Percentiles rank a stretch among this genome's conserved stretches.
Evolutionary conservation across 2,888 invertebrate species (phyloP).

Genomic region (Drosophila fungiperda): DNA sequence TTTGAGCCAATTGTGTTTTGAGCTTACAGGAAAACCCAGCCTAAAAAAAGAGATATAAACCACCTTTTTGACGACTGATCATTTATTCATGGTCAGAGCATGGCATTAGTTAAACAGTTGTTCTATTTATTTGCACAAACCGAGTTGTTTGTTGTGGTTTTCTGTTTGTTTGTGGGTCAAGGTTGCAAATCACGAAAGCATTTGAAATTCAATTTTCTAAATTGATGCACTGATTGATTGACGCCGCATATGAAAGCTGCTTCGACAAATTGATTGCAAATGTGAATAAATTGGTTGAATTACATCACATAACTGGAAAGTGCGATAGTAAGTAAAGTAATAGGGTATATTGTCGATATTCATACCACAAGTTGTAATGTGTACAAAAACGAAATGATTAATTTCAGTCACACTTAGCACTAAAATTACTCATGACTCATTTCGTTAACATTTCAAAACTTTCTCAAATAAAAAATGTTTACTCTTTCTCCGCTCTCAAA

Average conservation of each 20-base stretch:
- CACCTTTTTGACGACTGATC: background rate
- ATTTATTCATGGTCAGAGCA: background rate
- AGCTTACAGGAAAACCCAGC: background rate
- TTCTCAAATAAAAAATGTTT: background rate
- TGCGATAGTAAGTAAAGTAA: too few species aligned
- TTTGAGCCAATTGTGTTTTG: conserved; percentile 8
- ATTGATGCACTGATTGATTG: conserved; percentile 18
- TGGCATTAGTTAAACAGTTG: background rate
- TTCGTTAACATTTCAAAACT: background rate
- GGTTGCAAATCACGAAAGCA: background rate
- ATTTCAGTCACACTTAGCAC: background rate
- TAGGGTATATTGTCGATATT: background rate
- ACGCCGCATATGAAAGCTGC: background rate
- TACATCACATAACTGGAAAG: background rate
- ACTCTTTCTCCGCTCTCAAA: background rate
- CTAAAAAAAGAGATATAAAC: background rate
- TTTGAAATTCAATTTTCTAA: conserved; percentile 17
- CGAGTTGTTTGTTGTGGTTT: background rate
- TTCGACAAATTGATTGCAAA: background rate
- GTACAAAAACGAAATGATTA: background rate
- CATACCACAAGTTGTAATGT: background rate
- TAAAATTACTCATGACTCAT: background rate
- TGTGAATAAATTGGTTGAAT: conserved; percentile 1
- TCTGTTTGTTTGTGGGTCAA: conserved; percentile 3
- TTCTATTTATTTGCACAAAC: background rate